Conservation (phyloP, 2,797 vertebrate species). For the Agapornis canus region DNA sequence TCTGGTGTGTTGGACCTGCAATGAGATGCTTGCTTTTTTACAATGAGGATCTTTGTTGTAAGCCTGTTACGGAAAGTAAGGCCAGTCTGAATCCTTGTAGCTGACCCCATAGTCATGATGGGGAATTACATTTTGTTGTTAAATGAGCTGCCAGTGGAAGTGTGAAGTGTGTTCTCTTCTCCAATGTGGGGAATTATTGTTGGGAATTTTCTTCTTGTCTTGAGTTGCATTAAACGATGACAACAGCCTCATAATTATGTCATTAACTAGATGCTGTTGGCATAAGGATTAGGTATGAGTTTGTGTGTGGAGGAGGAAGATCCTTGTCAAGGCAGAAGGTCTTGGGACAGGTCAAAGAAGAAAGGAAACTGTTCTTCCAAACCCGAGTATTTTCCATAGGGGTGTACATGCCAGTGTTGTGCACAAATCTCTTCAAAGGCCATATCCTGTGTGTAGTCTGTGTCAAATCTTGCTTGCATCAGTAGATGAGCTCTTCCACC, state of each 20-base stretch:
- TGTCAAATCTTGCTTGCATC: not conserved
- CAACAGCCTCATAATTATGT: not conserved
- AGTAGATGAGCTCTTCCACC: not conserved
- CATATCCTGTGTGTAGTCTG: not conserved
- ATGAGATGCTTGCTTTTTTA: not conserved
- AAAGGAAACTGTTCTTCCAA: not conserved
- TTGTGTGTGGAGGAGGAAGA: constrained; percentile 7
- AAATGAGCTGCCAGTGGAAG: not conserved
- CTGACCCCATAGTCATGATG: not conserved
- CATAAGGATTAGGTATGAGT: not conserved
- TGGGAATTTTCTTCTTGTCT: constrained; percentile 1
- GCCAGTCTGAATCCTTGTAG: not conserved
- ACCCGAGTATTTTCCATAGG: not conserved
- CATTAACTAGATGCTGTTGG: constrained; percentile 18
- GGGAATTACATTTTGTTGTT: not conserved
- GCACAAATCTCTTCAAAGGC: not conserved
- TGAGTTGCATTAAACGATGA: not conserved
- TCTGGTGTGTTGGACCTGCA: not conserved
- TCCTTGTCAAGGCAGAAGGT: not conserved
- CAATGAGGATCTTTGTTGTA: not conserved
- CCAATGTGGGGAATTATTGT: not conserved
- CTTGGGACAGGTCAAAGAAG: not conserved
- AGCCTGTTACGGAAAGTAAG: not conserved
- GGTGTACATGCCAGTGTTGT: not conserved
- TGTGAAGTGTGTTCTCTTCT: not conserved